These are phyloP conservation scores for Nerophis ophidion DNA, from an alignment of 2,113 vertebrate species.

Conservation along the genomic window DNA sequence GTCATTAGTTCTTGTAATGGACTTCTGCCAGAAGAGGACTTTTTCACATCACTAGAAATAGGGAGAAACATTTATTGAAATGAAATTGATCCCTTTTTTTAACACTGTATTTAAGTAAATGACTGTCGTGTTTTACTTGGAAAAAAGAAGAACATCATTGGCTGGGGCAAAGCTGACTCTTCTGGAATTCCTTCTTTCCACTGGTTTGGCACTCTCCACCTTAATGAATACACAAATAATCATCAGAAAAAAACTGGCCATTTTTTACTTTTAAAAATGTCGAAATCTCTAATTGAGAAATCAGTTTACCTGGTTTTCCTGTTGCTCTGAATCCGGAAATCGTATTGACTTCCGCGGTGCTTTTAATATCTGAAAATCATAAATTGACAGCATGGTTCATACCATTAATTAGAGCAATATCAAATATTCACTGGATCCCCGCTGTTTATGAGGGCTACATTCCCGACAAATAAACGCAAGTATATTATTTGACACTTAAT, in stretches of 20 bases:
- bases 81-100: not conserved
- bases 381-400: not conserved
- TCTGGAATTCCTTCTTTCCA: constrained; percentile 67
- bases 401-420: not conserved
- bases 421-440: too few species aligned
- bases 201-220: constrained; percentile 57
- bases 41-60: constrained; percentile 64
- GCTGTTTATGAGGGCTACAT: too few species aligned
- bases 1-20: constrained; percentile 52
- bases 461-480: too few species aligned
- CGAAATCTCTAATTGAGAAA: not conserved
- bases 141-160: constrained; percentile 64
- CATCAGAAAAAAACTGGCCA: not conserved
- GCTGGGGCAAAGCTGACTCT: constrained; percentile 76
- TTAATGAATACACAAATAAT: constrained; percentile 22
- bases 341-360: constrained; percentile 57
- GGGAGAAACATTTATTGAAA: not conserved
- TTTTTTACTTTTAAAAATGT: not conserved
- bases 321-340: constrained; percentile 44
- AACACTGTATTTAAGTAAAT: not conserved
- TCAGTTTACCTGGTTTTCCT: constrained; percentile 57
- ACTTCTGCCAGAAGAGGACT: constrained; percentile 41
- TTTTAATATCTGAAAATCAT: constrained; percentile 70
- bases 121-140: constrained; percentile 54
- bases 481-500: too few species aligned